Evolutionary conservation across 2,113 vertebrate species (phyloP).

Genomic region (Pica pica): DNA sequence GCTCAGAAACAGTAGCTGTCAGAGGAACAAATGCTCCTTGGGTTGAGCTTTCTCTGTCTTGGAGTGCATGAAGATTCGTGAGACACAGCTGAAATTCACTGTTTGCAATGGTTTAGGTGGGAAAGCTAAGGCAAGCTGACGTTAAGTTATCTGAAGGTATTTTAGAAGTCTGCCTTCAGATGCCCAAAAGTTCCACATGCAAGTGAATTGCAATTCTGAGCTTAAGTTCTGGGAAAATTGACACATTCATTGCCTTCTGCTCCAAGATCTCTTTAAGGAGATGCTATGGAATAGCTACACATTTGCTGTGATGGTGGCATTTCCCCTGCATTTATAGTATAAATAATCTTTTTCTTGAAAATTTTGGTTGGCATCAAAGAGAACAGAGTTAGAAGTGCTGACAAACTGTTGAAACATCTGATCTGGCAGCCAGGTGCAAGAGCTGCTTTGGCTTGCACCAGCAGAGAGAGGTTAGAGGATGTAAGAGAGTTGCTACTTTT

Average conservation of each 20-base stretch:
- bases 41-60: neutral
- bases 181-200: neutral
- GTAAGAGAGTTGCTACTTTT: neutral
- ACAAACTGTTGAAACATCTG: neutral
- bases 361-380: neutral
- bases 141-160: neutral
- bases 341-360: neutral
- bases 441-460: neutral
- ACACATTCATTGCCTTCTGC: neutral
- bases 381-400: neutral
- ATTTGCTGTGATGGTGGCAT: neutral
- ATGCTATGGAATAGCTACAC: neutral
- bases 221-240: neutral
- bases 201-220: neutral
- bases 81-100: neutral
- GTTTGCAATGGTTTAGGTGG: neutral
- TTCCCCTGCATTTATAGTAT: neutral
- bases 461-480: neutral
- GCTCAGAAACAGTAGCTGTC: neutral
- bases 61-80: neutral
- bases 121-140: neutral
- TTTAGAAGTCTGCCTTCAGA: neutral
- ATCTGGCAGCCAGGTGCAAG: neutral
- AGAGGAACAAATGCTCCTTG: neutral
- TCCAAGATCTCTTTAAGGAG: neutral